Evolutionary conservation across 2,113 vertebrate genomes (phyloP).

Genomic region (Hippopotamus amphibius): DNA sequence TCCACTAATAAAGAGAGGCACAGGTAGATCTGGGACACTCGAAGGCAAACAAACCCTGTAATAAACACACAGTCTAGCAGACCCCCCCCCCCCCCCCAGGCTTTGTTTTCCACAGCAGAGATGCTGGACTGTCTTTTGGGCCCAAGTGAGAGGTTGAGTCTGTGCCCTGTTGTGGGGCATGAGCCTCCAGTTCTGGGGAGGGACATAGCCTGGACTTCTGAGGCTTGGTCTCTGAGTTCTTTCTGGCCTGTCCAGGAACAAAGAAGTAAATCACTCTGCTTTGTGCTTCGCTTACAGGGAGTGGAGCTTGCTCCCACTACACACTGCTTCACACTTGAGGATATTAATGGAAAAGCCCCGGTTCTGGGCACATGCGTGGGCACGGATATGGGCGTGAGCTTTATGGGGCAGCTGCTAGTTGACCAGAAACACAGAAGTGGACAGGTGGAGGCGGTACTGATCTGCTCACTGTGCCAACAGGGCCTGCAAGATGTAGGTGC

Average conservation of each 20-base stretch:
- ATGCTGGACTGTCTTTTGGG: not conserved
- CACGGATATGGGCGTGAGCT: not conserved
- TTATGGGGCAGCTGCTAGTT: not conserved
- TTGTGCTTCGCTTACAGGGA: conserved; percentile 68
- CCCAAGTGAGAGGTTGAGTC: not conserved
- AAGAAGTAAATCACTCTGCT: not conserved
- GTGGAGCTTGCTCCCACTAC: conserved; percentile 49
- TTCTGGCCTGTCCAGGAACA: not conserved
- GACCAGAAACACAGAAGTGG: not conserved
- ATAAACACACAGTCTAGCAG: not conserved
- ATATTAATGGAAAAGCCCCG: conserved; percentile 28
- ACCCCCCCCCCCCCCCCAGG: not conserved
- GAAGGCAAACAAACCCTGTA: not conserved
- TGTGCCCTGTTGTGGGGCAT: not conserved
- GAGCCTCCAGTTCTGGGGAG: not conserved
- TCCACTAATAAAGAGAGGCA: not conserved
- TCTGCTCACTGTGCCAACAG: conserved; percentile 90
- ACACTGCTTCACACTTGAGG: conserved; percentile 3
- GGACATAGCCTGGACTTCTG: not conserved
- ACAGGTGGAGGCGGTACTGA: conserved; percentile 78
- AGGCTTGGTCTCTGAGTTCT: not conserved
- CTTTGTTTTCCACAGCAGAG: not conserved
- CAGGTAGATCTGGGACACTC: not conserved
- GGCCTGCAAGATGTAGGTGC: conserved; percentile 84
- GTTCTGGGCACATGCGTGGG: not conserved